Conservation (phyloP, 1,140 invertebrate species). For the Drosophila persimilis region DNA sequence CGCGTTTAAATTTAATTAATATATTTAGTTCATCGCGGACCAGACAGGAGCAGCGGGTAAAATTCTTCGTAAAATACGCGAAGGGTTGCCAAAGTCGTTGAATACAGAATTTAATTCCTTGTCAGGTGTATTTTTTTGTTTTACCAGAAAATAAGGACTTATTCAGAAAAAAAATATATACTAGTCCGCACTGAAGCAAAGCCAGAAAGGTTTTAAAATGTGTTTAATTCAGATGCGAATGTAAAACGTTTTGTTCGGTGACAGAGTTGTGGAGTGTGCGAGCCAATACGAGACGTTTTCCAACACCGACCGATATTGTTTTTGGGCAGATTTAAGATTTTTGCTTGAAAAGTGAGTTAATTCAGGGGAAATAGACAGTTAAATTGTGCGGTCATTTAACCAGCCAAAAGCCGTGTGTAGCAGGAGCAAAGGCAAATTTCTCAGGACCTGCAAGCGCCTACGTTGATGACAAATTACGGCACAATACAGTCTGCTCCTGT, state of each 20-base stretch:
- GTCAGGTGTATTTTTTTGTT: background rate
- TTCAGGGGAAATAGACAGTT: background rate
- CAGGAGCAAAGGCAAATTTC: background rate
- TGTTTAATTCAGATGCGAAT: too few species aligned
- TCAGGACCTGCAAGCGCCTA: background rate
- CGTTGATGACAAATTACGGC: constrained; percentile 1
- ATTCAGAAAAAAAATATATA: too few species aligned
- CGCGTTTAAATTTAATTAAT: constrained; percentile 54
- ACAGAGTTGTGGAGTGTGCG: background rate
- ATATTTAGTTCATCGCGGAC: constrained; percentile 7
- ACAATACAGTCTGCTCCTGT: constrained; percentile 39
- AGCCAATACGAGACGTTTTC: constrained; percentile 27
- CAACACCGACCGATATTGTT: constrained; percentile 65
- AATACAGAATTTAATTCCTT: background rate
- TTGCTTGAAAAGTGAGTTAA: constrained; percentile 66
- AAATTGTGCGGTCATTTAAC: background rate
- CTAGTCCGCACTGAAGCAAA: too few species aligned
- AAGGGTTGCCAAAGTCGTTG: constrained; percentile 10
- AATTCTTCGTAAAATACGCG: background rate
- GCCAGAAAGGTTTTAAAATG: too few species aligned
- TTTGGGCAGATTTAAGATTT: constrained; percentile 62
- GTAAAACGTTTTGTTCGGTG: too few species aligned
- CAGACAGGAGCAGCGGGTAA: background rate
- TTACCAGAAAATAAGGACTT: too few species aligned
- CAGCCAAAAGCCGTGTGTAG: background rate